Conservation (phyloP, 2,797 vertebrate species). For the Sebastiscus albofasciatus region DNA sequence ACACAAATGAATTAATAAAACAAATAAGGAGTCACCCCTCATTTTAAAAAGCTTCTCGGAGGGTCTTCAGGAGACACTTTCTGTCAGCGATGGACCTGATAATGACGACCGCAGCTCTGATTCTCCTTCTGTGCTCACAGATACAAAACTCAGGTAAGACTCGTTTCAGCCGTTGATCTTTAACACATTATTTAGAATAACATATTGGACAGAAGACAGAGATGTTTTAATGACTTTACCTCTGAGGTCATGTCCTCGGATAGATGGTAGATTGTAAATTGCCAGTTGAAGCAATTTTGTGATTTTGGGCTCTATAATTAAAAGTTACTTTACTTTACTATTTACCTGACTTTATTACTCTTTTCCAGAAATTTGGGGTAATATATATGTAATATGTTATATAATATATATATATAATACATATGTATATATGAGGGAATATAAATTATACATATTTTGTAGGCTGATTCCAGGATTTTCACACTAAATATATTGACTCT, state of each 20-base stretch:
- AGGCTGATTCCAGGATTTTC: neutral
- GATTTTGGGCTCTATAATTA: neutral
- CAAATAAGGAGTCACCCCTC: conserved; percentile 1
- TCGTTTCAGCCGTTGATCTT: neutral
- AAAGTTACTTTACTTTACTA: neutral
- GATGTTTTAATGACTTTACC: neutral
- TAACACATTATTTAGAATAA: neutral
- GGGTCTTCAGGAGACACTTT: neutral
- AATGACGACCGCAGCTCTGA: neutral
- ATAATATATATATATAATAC: no score
- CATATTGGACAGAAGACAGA: neutral
- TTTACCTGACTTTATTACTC: neutral
- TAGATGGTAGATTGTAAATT: neutral
- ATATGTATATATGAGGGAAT: neutral
- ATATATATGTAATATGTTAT: no score
- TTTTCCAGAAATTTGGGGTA: neutral
- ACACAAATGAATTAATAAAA: neutral
- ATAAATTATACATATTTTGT: neutral
- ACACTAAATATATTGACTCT: neutral
- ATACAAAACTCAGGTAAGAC: conserved; percentile 18
- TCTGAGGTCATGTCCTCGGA: neutral
- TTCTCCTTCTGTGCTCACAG: conserved; percentile 8
- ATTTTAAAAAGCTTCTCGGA: conserved; percentile 11
- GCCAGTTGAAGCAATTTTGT: no score
- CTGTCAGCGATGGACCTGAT: conserved; percentile 16